These are phyloP conservation scores for Agriopis marginaria DNA, from an alignment of 2,888 invertebrate species.

Conservation along the genomic window DNA sequence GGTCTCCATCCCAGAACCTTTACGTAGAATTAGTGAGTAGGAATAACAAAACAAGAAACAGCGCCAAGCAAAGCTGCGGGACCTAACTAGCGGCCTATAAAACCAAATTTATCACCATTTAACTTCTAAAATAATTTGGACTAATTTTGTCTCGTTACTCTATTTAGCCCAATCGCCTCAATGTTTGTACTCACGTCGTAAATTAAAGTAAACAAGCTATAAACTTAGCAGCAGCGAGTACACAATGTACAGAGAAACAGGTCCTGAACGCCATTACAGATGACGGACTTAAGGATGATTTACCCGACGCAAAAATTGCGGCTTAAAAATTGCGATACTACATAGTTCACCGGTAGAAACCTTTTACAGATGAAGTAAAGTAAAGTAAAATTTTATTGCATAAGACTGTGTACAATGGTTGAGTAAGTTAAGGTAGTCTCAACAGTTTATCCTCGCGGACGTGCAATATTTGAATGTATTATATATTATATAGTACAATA, in stretches of 20 bases:
- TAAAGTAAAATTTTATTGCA: too few species aligned
- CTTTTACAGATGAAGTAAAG: too few species aligned
- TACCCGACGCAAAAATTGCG: too few species aligned
- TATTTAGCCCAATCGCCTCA: conserved; percentile 46
- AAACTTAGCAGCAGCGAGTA: conserved; percentile 44
- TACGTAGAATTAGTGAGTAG: too few species aligned
- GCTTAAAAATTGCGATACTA: neutral
- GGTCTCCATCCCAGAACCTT: too few species aligned
- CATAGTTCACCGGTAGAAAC: too few species aligned
- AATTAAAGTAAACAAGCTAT: conserved; percentile 73
- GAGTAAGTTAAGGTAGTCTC: too few species aligned
- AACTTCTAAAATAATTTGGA: conserved; percentile 29
- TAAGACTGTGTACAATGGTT: too few species aligned
- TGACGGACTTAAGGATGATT: too few species aligned
- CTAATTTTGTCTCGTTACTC: conserved; percentile 41
- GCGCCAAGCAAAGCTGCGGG: neutral
- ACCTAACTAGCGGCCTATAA: conserved; percentile 5
- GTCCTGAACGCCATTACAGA: neutral
- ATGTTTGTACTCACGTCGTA: conserved; percentile 50
- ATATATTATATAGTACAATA: too few species aligned
- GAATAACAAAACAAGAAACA: neutral
- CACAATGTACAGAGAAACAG: neutral
- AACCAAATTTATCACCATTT: conserved; percentile 24
- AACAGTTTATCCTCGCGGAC: too few species aligned
- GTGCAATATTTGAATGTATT: too few species aligned